These are phyloP conservation scores for Xestia c-nigrum DNA, from an alignment of 2,888 invertebrate species.

Conservation along the genomic window DNA sequence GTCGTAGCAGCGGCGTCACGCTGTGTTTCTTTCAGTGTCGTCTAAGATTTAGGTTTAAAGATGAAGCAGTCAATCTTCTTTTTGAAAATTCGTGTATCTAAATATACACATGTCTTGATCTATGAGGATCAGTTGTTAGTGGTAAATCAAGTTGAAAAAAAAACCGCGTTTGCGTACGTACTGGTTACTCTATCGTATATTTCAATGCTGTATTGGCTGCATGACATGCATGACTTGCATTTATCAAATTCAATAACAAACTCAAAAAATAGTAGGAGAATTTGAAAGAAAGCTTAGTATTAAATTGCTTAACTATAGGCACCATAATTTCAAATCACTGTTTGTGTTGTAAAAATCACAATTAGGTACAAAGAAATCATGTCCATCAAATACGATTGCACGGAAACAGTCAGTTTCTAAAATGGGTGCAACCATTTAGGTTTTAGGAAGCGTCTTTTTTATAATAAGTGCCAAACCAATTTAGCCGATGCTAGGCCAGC, in stretches of 20 bases:
- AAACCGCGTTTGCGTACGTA: neutral
- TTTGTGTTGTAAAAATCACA: neutral
- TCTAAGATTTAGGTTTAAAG: neutral
- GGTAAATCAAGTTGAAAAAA: neutral
- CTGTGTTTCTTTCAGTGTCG: too few species aligned
- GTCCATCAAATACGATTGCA: neutral
- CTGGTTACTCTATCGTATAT: conserved; percentile 7
- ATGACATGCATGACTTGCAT: conserved; percentile 20
- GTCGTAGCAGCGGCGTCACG: neutral
- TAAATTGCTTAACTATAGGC: neutral
- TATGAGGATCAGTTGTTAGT: neutral
- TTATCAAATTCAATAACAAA: neutral
- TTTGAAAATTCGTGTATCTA: neutral
- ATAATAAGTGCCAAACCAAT: conserved; percentile 17
- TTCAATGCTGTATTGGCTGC: neutral
- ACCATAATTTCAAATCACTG: too few species aligned
- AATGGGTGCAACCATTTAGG: conserved; percentile 14
- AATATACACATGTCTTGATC: neutral
- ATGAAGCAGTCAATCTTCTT: too few species aligned
- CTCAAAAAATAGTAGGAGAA: too few species aligned
- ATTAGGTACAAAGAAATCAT: conserved; percentile 17
- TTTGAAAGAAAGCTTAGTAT: neutral
- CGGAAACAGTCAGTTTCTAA: conserved; percentile 34
- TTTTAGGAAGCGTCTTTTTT: conserved; percentile 16
- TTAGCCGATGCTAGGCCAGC: conserved; percentile 7